A percentile compares a stretch with the other conserved stretches of the same genome.
phyloP scores from a whole-genome alignment of 2,113 vertebrate species.

The Psittacula cyanocephala region DNA sequence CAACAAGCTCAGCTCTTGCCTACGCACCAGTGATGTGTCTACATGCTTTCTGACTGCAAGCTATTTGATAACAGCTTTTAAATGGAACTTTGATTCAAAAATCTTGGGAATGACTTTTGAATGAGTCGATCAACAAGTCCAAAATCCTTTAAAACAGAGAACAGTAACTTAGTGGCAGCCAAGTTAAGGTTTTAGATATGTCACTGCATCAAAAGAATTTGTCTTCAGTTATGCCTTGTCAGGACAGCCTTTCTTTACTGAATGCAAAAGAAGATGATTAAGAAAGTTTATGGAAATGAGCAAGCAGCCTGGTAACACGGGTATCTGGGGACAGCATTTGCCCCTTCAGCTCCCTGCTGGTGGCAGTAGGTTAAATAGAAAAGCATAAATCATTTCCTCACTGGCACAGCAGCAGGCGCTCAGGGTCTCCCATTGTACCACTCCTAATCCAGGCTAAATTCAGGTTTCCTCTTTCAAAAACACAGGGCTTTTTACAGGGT shows the following conservation, averaged over 20 bases:
- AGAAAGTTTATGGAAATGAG: neutral
- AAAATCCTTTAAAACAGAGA: neutral
- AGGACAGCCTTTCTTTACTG: neutral
- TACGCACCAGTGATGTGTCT: neutral
- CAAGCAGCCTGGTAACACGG: neutral
- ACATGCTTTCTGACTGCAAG: neutral
- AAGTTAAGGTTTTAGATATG: neutral
- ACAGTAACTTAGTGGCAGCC: neutral
- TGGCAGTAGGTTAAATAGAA: neutral
- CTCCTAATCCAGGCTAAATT: slow-evolving; percentile 16
- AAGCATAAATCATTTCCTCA: neutral
- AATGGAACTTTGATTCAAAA: neutral
- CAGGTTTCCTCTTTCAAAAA: slow-evolving; percentile 35
- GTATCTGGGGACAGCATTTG: neutral
- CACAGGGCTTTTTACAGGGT: slow-evolving; percentile 7
- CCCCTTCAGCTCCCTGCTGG: neutral
- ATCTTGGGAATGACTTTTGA: neutral
- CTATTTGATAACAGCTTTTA: neutral
- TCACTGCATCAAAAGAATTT: neutral
- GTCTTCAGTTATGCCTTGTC: neutral
- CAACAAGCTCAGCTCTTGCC: neutral
- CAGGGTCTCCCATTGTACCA: slow-evolving; percentile 4
- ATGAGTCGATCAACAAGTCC: neutral
- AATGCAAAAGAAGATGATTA: neutral
- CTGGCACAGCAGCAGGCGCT: neutral